Evolutionary conservation across 2,888 invertebrate species (phyloP).

Genomic region (Stratiomys singularior): DNA sequence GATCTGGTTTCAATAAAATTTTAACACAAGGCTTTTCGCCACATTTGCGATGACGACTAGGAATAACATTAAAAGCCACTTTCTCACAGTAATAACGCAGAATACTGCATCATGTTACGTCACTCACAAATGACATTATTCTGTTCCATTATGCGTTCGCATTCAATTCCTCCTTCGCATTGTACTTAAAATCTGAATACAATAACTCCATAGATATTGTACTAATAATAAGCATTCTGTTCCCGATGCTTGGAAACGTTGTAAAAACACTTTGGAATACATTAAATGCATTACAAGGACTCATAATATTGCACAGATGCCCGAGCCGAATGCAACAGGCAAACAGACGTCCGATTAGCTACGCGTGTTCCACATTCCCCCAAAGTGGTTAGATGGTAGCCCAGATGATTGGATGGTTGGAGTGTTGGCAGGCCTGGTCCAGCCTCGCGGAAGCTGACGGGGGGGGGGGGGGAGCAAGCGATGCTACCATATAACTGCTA

Average conservation of each 20-base stretch:
- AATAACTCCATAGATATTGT: constrained; percentile 1
- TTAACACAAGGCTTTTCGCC: no score
- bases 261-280: constrained; percentile 11
- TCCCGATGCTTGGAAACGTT: background rate
- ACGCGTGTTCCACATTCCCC: constrained; percentile 6
- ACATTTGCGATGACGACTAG: no score
- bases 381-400: background rate
- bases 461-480: background rate
- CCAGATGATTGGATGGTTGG: background rate
- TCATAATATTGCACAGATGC: constrained; percentile 40
- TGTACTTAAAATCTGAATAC: background rate
- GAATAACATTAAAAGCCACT: no score
- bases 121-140: background rate
- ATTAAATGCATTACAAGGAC: constrained; percentile 23
- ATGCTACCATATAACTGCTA: background rate
- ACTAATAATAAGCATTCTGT: background rate
- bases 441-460: background rate
- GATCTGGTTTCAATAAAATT: no score
- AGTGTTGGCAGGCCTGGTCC: background rate
- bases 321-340: background rate
- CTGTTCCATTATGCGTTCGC: background rate
- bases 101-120: background rate
- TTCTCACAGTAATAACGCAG: no score
- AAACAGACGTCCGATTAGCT: constrained; percentile 7
- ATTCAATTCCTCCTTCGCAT: background rate